Evolutionary conservation across 2,113 vertebrate genomes (phyloP).

Genomic region (Anoplopoma fimbria): DNA sequence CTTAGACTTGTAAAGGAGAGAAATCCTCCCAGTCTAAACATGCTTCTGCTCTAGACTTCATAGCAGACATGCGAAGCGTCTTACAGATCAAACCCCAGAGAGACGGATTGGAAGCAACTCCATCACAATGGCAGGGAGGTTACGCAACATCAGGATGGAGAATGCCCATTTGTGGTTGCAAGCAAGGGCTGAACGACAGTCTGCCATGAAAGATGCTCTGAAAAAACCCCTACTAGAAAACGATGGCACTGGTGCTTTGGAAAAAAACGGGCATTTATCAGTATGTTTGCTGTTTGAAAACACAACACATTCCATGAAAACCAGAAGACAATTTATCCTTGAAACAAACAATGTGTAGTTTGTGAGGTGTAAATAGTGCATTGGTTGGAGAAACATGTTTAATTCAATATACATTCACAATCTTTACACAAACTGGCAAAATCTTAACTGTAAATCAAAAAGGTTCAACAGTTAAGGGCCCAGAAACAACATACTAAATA

Average conservation of each 20-base stretch:
- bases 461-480: not conserved
- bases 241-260: not conserved
- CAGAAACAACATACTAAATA: slow-evolving; percentile 11
- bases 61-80: slow-evolving; percentile 64
- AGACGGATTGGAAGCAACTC: slow-evolving; percentile 64
- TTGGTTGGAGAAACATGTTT: slow-evolving; percentile 3
- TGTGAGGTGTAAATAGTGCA: not conserved
- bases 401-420: not conserved
- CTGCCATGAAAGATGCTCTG: slow-evolving; percentile 62
- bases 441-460: not conserved
- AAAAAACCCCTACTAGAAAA: slow-evolving; percentile 28
- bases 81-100: slow-evolving; percentile 64
- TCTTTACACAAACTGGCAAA: not conserved
- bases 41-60: slow-evolving; percentile 54
- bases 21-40: slow-evolving; percentile 71
- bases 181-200: slow-evolving; percentile 61
- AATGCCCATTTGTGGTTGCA: slow-evolving; percentile 63
- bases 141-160: slow-evolving; percentile 72
- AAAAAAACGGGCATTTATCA: slow-evolving; percentile 53
- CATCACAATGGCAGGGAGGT: slow-evolving; percentile 73
- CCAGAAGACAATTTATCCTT: not conserved
- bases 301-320: not conserved
- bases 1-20: slow-evolving; percentile 47
- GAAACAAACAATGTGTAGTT: not conserved
- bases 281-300: slow-evolving; percentile 25